phyloP scores from a whole-genome alignment of 1,140 invertebrate species.

The Polyergus mexicanus region DNA sequence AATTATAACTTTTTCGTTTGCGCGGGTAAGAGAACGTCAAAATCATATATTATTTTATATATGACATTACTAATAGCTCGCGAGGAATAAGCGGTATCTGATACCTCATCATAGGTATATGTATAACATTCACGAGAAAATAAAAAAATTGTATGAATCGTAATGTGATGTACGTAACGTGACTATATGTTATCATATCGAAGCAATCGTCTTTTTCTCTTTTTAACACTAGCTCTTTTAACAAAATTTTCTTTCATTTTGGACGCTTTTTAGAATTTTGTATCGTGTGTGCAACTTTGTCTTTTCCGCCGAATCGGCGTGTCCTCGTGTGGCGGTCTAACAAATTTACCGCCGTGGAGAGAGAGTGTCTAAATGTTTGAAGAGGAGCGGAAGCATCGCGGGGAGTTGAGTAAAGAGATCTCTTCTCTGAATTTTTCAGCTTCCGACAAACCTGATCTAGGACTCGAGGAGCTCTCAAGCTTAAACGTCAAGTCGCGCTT shows the following conservation, averaged over 20 bases:
- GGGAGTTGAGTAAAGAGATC: background rate
- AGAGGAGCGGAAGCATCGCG: background rate
- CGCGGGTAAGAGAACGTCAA: background rate
- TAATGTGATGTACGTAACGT: conserved; percentile 25
- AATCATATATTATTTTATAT: background rate
- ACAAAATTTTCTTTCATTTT: background rate
- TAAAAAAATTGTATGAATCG: background rate
- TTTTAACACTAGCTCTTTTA: conserved; percentile 6
- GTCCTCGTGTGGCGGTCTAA: conserved; percentile 4
- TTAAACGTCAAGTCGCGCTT: conserved; percentile 95
- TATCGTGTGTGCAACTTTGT: conserved; percentile 22
- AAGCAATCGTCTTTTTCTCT: background rate
- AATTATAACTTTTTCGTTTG: background rate
- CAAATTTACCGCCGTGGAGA: background rate
- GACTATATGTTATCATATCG: background rate
- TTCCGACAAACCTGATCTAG: conserved; percentile 95
- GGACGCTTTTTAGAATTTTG: conserved; percentile 27
- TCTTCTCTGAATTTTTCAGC: conserved; percentile 87
- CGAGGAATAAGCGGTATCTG: background rate
- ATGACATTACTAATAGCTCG: background rate
- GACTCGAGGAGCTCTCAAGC: conserved; percentile 93
- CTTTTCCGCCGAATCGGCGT: background rate
- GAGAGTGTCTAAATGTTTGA: conserved; percentile 36
- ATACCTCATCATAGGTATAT: background rate
- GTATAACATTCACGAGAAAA: background rate